phyloP scores from a whole-genome alignment of 2,797 vertebrate species.

The Sitta carolinensis region DNA sequence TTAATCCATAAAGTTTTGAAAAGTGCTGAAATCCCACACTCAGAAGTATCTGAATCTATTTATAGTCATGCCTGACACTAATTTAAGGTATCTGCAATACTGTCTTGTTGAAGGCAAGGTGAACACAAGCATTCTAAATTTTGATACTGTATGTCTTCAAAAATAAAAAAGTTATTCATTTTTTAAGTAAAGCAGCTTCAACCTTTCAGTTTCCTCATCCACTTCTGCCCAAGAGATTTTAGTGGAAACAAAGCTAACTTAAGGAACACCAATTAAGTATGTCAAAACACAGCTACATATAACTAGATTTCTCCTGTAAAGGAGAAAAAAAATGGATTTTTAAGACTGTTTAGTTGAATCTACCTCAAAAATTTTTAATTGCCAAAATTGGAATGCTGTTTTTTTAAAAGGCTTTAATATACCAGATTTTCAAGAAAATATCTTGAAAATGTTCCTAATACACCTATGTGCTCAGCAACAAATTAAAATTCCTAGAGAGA shows the following conservation, averaged over 20 bases:
- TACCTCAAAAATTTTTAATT: neutral
- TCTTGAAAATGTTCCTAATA: neutral
- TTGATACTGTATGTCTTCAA: neutral
- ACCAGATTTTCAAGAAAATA: neutral
- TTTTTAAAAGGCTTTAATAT: neutral
- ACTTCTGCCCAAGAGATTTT: neutral
- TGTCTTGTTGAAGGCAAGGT: neutral
- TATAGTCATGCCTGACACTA: neutral
- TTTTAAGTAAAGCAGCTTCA: neutral
- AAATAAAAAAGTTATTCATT: neutral
- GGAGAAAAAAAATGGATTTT: neutral
- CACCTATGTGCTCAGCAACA: neutral
- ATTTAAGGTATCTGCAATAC: neutral
- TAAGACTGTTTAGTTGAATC: neutral
- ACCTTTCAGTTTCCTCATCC: neutral
- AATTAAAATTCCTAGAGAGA: neutral
- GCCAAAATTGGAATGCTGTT: neutral
- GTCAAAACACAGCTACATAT: neutral
- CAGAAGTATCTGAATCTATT: neutral
- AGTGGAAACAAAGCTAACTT: neutral
- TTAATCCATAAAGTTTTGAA: neutral
- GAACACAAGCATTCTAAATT: neutral
- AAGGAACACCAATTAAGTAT: neutral
- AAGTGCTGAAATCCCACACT: neutral
- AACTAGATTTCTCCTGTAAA: neutral